Percentiles rank a stretch among this genome's conserved stretches.
phyloP scores from a whole-genome alignment of 2,113 vertebrate species.

The Anas platyrhynchos region DNA sequence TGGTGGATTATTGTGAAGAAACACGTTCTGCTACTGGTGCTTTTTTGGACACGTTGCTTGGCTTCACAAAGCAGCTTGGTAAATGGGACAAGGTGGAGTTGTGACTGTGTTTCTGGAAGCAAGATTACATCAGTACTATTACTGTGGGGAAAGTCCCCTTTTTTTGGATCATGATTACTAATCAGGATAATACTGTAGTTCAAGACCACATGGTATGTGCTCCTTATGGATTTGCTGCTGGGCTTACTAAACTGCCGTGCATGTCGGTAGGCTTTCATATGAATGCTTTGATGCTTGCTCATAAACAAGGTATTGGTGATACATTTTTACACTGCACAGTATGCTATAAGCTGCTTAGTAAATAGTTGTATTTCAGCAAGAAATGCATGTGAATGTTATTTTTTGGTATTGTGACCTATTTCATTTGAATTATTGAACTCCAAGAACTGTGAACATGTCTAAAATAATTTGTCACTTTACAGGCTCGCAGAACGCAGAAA shows the following conservation, averaged over 20 bases:
- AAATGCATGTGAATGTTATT: not conserved
- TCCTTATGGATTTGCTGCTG: not conserved
- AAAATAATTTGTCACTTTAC: not conserved
- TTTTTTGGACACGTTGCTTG: not conserved
- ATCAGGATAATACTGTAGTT: not conserved
- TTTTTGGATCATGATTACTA: not conserved
- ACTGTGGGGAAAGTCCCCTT: not conserved
- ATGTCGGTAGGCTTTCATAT: not conserved
- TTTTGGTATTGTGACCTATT: not conserved
- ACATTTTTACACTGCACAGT: not conserved
- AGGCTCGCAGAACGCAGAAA: not conserved
- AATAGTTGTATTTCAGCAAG: not conserved
- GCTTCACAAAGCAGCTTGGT: not conserved
- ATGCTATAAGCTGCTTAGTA: not conserved
- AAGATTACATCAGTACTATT: not conserved
- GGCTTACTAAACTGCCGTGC: not conserved
- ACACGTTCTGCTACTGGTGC: not conserved
- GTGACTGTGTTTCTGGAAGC: not conserved
- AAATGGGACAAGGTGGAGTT: not conserved
- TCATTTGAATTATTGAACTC: not conserved
- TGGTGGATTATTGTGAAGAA: not conserved
- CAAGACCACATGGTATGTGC: slow-evolving; percentile 27
- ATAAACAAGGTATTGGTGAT: not conserved
- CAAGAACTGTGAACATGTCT: not conserved
- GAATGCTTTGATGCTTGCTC: not conserved